Evolutionary conservation across 2,113 vertebrate genomes (phyloP), one percentile per base, ranked within the genome.

Genomic region (Gallinago paraguaiae): DNA sequence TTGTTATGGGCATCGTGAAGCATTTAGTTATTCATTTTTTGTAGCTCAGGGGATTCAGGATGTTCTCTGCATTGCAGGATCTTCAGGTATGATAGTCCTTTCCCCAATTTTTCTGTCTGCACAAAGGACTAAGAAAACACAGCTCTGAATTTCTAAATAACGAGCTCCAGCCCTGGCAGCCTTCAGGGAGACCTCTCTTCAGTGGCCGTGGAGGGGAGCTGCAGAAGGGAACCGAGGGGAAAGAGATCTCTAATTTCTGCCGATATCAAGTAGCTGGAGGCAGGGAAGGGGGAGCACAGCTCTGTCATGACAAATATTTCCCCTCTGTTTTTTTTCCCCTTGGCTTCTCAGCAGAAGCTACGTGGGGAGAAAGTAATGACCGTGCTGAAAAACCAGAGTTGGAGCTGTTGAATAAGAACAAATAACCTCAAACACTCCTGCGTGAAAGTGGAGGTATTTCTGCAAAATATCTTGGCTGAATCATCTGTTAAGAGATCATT

Each of bases 391-490:
- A 86, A 23, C 2, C 7, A 25, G 79, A 78, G 19, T 18, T 86
- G 72, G 41, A 81, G 56, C 31, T 0, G 1, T n/a, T 54, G 37
- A 39, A 3, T 10, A 41, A 64, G 59, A 81, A 88, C n/a, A 78
- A 78, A 46, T 54, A 59, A 81, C 43, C 71, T 81, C 43, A 31
- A 28, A 43, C 75, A 10, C 78, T 64, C 56, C 76, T 70, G 83
- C 46, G 50, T 15, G 56, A 68, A 77, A 25, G 19, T 63, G 71
- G 48, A 67, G 69, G 63, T 65, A 46, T 87, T 81, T 86, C 92
- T 88, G 88, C 76, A 90, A 83, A 92, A 23, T n/a, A 13, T 35
- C 77, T 54, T 53, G 50, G 59, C 63, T 88, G 67, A 83, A 43
- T 69, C 70, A 17, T 86, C 77, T 92, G 31, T 86, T 83, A 61